Conservation (phyloP, 2,797 vertebrate genomes). For the Typhlichthys eigenmanni region DNA sequence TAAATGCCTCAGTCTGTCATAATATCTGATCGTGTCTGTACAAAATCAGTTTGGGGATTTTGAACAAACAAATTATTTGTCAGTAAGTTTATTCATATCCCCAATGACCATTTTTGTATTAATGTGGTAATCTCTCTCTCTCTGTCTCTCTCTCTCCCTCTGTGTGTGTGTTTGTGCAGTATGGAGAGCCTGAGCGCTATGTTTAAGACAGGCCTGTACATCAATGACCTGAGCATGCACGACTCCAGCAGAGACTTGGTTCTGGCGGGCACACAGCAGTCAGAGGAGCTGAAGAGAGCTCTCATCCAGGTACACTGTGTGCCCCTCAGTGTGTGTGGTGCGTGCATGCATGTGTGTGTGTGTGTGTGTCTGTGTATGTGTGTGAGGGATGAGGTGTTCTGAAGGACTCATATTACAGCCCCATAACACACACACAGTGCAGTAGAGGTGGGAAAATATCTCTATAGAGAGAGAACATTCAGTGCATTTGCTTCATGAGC, state of each 20-base stretch:
- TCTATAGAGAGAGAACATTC: no score
- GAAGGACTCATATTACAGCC: no score
- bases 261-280: slow-evolving; percentile 78
- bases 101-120: background rate
- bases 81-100: background rate
- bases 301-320: slow-evolving; percentile 75
- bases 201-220: slow-evolving; percentile 79
- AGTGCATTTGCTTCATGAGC: no score
- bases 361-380: slow-evolving; percentile 17
- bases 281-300: slow-evolving; percentile 79
- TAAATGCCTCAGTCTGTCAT: slow-evolving; percentile 40
- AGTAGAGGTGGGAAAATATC: no score
- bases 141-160: slow-evolving; percentile 13
- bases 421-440: no score
- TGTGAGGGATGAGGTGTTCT: slow-evolving; percentile 9
- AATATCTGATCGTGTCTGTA: slow-evolving; percentile 27
- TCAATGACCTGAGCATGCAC: slow-evolving; percentile 82
- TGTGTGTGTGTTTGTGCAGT: slow-evolving; percentile 50
- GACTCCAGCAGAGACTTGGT: slow-evolving; percentile 81
- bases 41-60: no score
- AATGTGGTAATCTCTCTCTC: background rate
- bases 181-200: slow-evolving; percentile 81
- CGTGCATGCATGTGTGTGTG: slow-evolving; percentile 5
- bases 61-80: no score
- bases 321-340: slow-evolving; percentile 3